Conservation (phyloP, 2,797 vertebrate species). For the Acrocephalus scirpaceus region DNA sequence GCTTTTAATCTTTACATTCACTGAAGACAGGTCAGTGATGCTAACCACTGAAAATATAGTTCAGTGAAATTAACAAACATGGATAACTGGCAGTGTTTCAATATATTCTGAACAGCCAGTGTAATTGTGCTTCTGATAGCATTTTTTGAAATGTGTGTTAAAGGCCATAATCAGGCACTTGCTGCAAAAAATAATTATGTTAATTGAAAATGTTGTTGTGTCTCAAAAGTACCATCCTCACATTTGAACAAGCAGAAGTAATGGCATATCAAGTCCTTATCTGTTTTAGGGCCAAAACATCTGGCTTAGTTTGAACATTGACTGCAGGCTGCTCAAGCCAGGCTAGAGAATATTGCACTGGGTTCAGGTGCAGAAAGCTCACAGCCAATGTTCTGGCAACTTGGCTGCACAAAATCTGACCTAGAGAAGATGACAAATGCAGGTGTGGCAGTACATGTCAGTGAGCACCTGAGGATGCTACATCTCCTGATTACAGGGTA, state of each 20-base stretch:
- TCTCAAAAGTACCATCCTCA: not conserved
- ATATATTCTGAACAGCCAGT: not conserved
- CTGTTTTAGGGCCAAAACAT: not conserved
- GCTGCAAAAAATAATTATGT: not conserved
- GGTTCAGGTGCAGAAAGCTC: not conserved
- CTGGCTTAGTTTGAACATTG: not conserved
- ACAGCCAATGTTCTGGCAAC: not conserved
- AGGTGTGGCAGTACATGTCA: not conserved
- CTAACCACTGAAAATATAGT: not conserved
- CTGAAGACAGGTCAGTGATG: not conserved
- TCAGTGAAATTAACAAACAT: not conserved
- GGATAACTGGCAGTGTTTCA: not conserved
- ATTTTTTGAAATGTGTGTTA: not conserved
- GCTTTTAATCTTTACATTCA: not conserved
- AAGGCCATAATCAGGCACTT: not conserved
- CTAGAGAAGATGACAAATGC: not conserved
- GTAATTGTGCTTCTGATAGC: not conserved
- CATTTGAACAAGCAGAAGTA: not conserved
- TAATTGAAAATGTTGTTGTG: not conserved
- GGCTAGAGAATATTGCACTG: not conserved
- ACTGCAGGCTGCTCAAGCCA: not conserved
- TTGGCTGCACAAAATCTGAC: not conserved
- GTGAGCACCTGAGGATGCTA: not conserved
- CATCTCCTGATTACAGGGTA: not conserved
- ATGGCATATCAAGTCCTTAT: not conserved